Percentiles rank a stretch among this genome's conserved stretches.
Evolutionary conservation across 2,797 vertebrate genomes (phyloP).

Genomic region (Tokudaia muenninki): DNA sequence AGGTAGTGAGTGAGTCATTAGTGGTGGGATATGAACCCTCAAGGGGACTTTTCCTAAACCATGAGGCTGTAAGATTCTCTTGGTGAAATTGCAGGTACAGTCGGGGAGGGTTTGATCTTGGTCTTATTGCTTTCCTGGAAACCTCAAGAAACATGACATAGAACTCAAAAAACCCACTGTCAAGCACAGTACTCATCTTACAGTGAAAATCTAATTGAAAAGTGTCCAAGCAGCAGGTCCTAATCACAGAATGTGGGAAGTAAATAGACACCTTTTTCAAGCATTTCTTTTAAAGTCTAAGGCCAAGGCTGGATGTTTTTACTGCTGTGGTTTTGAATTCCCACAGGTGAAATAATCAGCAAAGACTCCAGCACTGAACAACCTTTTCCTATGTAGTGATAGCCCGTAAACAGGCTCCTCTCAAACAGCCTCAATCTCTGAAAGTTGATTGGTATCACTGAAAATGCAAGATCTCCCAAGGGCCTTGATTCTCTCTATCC

Average conservation of each 20-base stretch:
- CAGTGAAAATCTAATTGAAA: neutral
- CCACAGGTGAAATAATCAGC: neutral
- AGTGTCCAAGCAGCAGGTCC: neutral
- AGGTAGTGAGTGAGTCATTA: neutral
- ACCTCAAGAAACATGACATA: neutral
- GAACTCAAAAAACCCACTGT: neutral
- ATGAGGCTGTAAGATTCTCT: neutral
- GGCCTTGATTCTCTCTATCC: neutral
- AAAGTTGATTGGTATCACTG: neutral
- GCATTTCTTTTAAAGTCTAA: neutral
- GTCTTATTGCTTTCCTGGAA: no score
- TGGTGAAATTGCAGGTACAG: neutral
- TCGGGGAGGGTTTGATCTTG: neutral
- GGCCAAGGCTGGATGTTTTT: neutral
- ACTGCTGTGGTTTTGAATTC: neutral
- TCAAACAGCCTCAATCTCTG: neutral
- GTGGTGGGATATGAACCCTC: neutral
- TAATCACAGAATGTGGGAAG: neutral
- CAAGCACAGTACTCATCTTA: rapidly evolving
- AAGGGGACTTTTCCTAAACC: no score
- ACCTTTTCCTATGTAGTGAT: neutral
- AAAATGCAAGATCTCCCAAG: neutral
- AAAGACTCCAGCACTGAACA: neutral
- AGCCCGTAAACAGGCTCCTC: neutral
- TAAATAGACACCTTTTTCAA: neutral